phyloP scores from a whole-genome alignment of 2,797 vertebrate genomes.

The Cyclopterus lumpus region DNA sequence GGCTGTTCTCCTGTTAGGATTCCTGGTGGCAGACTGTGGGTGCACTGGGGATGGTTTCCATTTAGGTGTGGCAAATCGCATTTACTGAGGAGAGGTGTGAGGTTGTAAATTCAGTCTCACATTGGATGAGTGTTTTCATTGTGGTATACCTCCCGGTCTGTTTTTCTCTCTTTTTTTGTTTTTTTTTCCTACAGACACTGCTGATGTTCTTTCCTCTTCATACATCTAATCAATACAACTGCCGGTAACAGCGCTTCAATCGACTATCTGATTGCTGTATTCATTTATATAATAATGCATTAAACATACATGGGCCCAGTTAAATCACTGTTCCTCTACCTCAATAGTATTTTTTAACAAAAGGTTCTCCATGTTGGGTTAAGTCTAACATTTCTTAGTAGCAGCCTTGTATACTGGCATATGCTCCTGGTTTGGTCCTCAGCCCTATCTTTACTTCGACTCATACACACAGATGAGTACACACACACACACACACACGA shows the following conservation, averaged over 20 bases:
- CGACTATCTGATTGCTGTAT: constrained; percentile 27
- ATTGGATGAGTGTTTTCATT: constrained; percentile 17
- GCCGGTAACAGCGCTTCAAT: constrained; percentile 5
- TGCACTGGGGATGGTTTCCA: constrained; percentile 40
- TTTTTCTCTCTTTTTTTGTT: neutral
- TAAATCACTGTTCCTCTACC: constrained; percentile 3
- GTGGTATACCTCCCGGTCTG: constrained; percentile 7
- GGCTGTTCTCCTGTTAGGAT: constrained; percentile 45
- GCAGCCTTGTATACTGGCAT: neutral
- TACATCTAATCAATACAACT: constrained; percentile 37
- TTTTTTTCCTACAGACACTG: neutral
- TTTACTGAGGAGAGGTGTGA: constrained; percentile 35
- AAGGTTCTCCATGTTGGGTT: neutral
- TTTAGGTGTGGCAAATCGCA: constrained; percentile 43
- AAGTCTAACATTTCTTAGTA: constrained; percentile 12
- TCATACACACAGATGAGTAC: constrained; percentile 10
- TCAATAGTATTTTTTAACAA: constrained; percentile 3
- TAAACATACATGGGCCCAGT: neutral
- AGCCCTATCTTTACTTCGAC: neutral
- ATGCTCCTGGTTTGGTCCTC: constrained; percentile 12
- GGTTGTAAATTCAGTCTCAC: constrained; percentile 41
- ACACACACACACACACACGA: constrained; percentile 16
- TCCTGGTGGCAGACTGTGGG: constrained; percentile 47
- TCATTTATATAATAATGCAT: constrained; percentile 7
- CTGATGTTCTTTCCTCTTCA: constrained; percentile 18